These are phyloP conservation scores for Tetramorium bicarinatum DNA, from an alignment of 2,888 invertebrate species.

Conservation along the genomic window DNA sequence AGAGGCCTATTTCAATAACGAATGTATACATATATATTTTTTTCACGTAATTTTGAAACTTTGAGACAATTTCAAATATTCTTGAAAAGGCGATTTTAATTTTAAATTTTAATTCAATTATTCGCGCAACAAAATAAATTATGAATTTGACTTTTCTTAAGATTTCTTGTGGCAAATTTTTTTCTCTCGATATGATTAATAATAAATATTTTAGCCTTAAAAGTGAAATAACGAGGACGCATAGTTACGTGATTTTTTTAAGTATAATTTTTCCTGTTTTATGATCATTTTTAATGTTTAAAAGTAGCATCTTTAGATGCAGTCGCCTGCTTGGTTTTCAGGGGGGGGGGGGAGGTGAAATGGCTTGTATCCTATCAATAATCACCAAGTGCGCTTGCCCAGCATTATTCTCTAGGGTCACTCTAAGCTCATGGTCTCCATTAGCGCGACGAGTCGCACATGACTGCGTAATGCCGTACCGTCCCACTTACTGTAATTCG, in stretches of 20 bases:
- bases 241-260: too few relatives aligned
- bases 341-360: neutral
- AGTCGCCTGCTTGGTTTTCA: neutral
- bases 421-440: slow-evolving; percentile 75
- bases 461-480: slow-evolving; percentile 74
- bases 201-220: neutral
- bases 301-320: neutral
- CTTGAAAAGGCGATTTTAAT: neutral
- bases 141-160: neutral
- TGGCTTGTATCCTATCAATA: slow-evolving; percentile 33
- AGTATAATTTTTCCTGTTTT: neutral
- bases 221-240: neutral
- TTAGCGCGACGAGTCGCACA: slow-evolving; percentile 73
- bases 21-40: neutral
- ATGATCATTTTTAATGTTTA: neutral
- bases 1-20: neutral
- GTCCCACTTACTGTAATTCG: slow-evolving; percentile 80
- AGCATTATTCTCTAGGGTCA: slow-evolving; percentile 62
- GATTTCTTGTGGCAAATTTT: neutral
- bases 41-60: neutral
- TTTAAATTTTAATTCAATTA: neutral
- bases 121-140: neutral
- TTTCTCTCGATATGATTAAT: neutral
- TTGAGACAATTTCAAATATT: neutral
- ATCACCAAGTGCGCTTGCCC: slow-evolving; percentile 21